A percentile compares a stretch with the other conserved stretches of the same genome.
These are phyloP conservation scores for Cygnus buccinator DNA, from an alignment of 2,113 vertebrate species.

Conservation along the genomic window DNA sequence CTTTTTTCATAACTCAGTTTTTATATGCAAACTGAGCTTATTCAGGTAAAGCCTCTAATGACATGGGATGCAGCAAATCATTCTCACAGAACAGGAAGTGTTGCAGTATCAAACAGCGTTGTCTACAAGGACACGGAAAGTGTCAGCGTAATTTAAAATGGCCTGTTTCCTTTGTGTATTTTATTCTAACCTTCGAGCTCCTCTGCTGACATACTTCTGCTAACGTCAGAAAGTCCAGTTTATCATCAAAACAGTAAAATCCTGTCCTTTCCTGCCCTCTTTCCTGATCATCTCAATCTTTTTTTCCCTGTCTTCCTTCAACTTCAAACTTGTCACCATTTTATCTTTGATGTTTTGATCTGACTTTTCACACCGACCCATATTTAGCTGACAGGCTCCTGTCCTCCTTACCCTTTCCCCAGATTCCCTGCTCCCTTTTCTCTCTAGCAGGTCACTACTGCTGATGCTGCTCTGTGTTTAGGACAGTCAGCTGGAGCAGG, in stretches of 20 bases:
- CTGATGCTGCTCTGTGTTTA: neutral
- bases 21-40: neutral
- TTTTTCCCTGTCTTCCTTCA: neutral
- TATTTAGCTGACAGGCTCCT: neutral
- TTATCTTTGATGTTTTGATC: neutral
- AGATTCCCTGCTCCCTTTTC: neutral
- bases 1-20: neutral
- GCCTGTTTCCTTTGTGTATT: neutral
- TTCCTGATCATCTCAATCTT: neutral
- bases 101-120: neutral
- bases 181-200: neutral
- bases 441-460: neutral
- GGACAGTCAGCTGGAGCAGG: neutral
- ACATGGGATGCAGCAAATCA: neutral
- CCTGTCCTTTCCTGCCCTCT: fast-evolving
- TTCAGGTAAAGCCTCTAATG: neutral
- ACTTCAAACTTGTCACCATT: neutral
- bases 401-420: neutral
- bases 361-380: neutral
- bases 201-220: neutral
- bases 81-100: neutral
- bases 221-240: neutral
- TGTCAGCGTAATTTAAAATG: neutral
- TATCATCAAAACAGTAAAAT: neutral
- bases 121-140: neutral